Base-by-base conservation (phyloP, 2,113 vertebrate genomes). In the Oreochromis tanganicae region DNA sequence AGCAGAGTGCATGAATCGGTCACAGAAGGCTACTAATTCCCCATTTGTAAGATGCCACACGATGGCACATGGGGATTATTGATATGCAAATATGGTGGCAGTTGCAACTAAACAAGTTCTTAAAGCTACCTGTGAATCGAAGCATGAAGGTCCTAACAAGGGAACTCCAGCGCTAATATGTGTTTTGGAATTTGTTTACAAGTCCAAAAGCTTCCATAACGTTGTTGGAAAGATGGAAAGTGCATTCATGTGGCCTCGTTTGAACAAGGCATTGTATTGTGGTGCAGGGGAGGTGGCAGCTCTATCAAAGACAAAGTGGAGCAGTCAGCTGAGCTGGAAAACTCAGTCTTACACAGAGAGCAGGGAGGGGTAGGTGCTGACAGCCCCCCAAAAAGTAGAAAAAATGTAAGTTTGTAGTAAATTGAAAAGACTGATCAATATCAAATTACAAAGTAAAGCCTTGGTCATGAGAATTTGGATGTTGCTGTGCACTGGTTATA, bases 211-310 rank as follows among this genome's bases (percentile, higher is more conserved):
- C 87, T 90, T 88, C 91, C 71, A 82, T 80, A 91, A 73, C 1
- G 1, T 3, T 66, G 83, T 21, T 82, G 79, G 85, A 43, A 13
- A 85, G 88, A 87, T 91, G 91, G 87, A 89, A 92, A 87, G 89
- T 93, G 88, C 71, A 92, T 92, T 92, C 82, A 88, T 93, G 89
- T 94, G 93, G 92, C 94, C 90, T 84, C 89, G 82, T 93, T 92
- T 91, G 85, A 94, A 95, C 94, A 94, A 94, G 84, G 91, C 88
- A 55, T 85, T 90, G 89, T 91, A 93, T 91, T 95, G 94, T 95
- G 80, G 78, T 1, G 8, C 73, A 84, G 80, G 83, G 90, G 68
- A 85, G 90, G 87, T 68, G 87, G 83, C 81, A 9, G 85, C 84
- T 52, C 81, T 41, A 38, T 68, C 90, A 75, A 89, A 87, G 86